Evolutionary conservation across 2,113 vertebrate genomes (phyloP).

Genomic region (Origma solitaria): DNA sequence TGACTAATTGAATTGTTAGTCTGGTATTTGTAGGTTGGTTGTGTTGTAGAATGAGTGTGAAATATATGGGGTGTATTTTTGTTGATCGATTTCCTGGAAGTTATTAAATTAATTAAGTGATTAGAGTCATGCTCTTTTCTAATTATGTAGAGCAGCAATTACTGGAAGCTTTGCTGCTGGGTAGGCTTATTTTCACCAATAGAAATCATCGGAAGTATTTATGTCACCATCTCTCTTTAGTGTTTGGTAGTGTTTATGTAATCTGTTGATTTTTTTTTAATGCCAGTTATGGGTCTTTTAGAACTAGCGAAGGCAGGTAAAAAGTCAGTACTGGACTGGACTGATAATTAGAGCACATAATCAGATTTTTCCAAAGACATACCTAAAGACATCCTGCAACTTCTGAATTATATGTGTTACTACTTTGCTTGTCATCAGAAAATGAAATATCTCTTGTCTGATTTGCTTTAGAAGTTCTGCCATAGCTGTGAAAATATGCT

Average conservation of each 20-base stretch:
- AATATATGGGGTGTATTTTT: not conserved
- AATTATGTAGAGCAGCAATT: not conserved
- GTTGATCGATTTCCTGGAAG: not conserved
- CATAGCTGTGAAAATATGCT: not conserved
- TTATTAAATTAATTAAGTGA: not conserved
- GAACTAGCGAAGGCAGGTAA: not conserved
- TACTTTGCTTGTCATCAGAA: not conserved
- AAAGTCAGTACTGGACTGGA: not conserved
- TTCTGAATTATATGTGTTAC: not conserved
- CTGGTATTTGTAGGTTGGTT: rapidly evolving
- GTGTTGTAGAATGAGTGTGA: not conserved
- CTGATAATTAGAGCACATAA: not conserved
- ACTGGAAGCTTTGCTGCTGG: not conserved
- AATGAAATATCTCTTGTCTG: not conserved
- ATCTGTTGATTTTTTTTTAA: not conserved
- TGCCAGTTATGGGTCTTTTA: not conserved
- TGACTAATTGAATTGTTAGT: not conserved
- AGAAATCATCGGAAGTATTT: not conserved
- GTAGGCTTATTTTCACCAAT: not conserved
- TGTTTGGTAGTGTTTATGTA: not conserved
- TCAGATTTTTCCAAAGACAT: not conserved
- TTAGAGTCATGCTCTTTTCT: not conserved
- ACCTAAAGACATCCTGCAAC: not conserved
- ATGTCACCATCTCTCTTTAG: not conserved
- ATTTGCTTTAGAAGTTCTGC: not conserved